phyloP scores from a whole-genome alignment of 1,140 invertebrate genomes.

The Aporrectodea caliginosa region DNA sequence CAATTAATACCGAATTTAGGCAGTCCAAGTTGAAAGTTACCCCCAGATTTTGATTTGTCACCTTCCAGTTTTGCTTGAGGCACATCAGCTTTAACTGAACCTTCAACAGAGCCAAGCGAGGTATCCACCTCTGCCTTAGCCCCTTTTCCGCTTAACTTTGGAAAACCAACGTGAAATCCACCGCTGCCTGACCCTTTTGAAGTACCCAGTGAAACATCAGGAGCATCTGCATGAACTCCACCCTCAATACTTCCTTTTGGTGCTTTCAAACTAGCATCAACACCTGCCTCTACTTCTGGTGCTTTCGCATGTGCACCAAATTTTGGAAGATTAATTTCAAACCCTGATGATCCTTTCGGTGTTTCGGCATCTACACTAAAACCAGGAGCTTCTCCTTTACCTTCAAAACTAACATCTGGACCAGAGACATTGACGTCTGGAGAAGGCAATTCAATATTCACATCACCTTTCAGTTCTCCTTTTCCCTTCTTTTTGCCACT shows the following conservation, averaged over 20 bases:
- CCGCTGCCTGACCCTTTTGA: neutral
- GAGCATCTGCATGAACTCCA: neutral
- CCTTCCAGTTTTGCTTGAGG: neutral
- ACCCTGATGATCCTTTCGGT: neutral
- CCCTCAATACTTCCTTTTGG: neutral
- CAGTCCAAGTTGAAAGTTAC: neutral
- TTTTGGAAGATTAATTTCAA: neutral
- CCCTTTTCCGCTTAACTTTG: neutral
- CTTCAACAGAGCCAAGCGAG: neutral
- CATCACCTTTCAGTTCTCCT: neutral
- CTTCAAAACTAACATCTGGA: neutral
- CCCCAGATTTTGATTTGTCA: neutral
- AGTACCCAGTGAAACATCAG: neutral
- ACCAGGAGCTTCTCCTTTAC: neutral
- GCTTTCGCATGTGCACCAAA: neutral
- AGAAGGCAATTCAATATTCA: neutral
- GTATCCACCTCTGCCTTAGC: neutral
- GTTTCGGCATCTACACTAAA: neutral
- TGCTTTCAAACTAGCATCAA: neutral
- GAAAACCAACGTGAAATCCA: neutral
- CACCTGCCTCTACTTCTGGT: neutral
- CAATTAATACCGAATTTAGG: neutral
- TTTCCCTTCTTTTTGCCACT: neutral
- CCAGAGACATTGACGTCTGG: neutral
- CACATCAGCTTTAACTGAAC: neutral